Conservation (phyloP, 2,113 vertebrate genomes). For the Pandion haliaetus region DNA sequence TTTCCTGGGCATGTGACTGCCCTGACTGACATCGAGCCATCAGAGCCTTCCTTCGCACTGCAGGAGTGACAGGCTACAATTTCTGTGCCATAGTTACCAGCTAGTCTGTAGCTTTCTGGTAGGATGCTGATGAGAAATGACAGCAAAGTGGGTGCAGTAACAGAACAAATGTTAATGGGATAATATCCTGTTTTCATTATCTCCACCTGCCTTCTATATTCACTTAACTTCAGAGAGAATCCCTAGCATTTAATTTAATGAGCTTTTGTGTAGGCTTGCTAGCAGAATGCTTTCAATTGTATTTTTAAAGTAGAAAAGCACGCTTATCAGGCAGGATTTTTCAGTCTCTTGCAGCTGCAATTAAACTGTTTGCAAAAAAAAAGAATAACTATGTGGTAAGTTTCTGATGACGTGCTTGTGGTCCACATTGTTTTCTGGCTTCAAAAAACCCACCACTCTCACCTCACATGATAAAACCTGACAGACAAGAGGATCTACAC, state of each 20-base stretch:
- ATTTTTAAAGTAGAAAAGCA: slow-evolving; percentile 12
- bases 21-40: fast-evolving
- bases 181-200: slow-evolving; percentile 13
- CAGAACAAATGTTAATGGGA: neutral
- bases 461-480: neutral
- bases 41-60: neutral
- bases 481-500: neutral
- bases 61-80: neutral
- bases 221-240: slow-evolving; percentile 16
- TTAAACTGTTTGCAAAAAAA: neutral
- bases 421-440: neutral
- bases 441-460: neutral
- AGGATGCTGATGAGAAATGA: neutral
- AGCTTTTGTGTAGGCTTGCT: neutral
- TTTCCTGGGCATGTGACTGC: neutral
- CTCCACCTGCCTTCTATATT: slow-evolving; percentile 20
- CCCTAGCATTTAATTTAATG: slow-evolving; percentile 8
- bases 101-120: neutral
- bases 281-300: neutral
- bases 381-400: neutral
- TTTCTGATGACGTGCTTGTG: neutral
- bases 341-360: neutral
- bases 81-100: neutral
- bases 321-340: neutral
- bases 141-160: neutral